Percentiles rank a stretch among this genome's conserved stretches.
phyloP scores from a whole-genome alignment of 2,113 vertebrate genomes.

The Eclectus roratus region DNA sequence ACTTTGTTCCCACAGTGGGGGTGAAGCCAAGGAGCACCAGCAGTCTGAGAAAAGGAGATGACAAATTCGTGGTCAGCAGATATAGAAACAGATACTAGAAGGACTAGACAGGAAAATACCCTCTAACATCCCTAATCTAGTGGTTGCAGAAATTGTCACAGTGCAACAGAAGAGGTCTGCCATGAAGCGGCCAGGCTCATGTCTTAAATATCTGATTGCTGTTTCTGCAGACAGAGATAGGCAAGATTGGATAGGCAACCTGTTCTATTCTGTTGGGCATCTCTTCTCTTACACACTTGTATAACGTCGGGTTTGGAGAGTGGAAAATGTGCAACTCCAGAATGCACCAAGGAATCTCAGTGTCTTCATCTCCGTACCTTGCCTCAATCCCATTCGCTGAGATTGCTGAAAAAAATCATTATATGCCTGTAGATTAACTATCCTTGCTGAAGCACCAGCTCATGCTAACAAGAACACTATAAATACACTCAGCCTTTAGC shows the following conservation, averaged over 20 bases:
- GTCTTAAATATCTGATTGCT: background rate
- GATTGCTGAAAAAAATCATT: background rate
- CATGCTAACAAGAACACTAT: background rate
- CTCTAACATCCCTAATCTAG: background rate
- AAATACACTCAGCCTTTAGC: background rate
- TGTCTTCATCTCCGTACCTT: background rate
- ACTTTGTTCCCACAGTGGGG: fast-evolving
- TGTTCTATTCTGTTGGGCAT: background rate
- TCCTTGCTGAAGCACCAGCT: background rate
- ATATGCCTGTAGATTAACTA: background rate
- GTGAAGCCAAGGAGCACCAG: background rate
- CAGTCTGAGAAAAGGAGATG: background rate
- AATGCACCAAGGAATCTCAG: background rate
- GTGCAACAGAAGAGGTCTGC: fast-evolving
- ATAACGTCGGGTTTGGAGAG: background rate
- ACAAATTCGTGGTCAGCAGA: background rate
- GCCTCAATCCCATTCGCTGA: background rate
- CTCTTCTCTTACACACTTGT: background rate
- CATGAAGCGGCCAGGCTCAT: background rate
- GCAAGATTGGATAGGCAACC: background rate
- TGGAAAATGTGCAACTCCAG: background rate
- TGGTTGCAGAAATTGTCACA: fast-evolving
- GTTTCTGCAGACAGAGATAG: background rate
- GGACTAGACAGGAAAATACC: background rate
- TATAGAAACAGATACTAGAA: background rate